Evolutionary conservation across 2,797 vertebrate species (phyloP), one percentile per base, ranked within the genome.

Genomic region (Sebastes matsubarae): DNA sequence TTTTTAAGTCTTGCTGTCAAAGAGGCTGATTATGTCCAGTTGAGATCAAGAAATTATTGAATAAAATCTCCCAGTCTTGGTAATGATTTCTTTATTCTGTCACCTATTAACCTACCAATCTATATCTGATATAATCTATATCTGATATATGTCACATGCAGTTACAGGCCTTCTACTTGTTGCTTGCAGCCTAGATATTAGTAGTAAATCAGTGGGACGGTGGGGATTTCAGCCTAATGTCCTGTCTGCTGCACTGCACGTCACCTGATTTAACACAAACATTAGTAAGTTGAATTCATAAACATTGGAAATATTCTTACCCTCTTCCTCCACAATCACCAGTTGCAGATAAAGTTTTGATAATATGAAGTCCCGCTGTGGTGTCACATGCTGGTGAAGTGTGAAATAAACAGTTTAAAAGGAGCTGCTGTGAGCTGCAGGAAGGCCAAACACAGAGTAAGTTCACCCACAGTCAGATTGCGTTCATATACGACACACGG

Each of bases 311-410:
- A 66, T 60, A 2, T 8, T 30, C 83, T 69, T 77, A 93, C 92
- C 50, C 92, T 83, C 59, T 16, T 60, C 8, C 34, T 55, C 27
- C 63, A 29, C 60, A 64, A 14, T 71, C 72, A 8, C 2, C 80
- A 60, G 80, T 13, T 46, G 55, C 58, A 25, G 38, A 36, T 20
- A 77, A 85, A 88, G 76, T 89, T 88, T 2, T 4, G 67, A 27
- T 57, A 29, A 8, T 24, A 0, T 2, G 69, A n/a, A 36, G 83
- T 79, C 68, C 65, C 8, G 50, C 58, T 5, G 75, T 12, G 29
- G 4, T 18, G 63, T 55, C 65, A 18, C 20, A 20, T 10, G 78
- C 16, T 2, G 68, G n/a, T 9, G 3, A 66, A 64, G 66, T 38
- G 76, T 3, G 10, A 13, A 18, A 29, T 8, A 9, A 50, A 42